These are phyloP conservation scores for Drosophila rellima DNA, from an alignment of 2,888 invertebrate genomes.

Conservation along the genomic window DNA sequence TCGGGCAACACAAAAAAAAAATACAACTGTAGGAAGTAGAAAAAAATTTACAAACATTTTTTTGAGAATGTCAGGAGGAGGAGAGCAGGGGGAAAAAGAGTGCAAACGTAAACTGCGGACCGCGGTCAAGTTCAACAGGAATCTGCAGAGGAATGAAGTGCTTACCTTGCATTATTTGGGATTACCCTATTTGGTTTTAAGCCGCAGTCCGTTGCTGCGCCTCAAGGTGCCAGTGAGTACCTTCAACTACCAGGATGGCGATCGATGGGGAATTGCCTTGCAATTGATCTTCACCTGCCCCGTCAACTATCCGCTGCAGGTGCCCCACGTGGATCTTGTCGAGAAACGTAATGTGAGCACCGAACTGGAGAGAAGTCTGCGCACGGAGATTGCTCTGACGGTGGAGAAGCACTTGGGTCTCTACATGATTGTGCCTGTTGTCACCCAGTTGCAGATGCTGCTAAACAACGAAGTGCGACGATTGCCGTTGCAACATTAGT, in stretches of 20 bases:
- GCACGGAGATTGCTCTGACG: conserved; percentile 43
- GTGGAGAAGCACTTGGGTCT: conserved; percentile 63
- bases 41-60: conserved; percentile 24
- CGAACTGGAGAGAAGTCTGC: conserved; percentile 47
- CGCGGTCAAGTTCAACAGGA: conserved; percentile 21
- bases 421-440: conserved; percentile 68
- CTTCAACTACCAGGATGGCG: conserved; percentile 49
- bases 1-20: conserved; percentile 10
- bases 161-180: conserved; percentile 68
- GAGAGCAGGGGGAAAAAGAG: background rate
- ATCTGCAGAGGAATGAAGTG: conserved; percentile 65
- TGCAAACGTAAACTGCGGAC: background rate
- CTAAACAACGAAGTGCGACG: conserved; percentile 51
- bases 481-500: conserved; percentile 28
- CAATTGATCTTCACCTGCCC: conserved; percentile 68
- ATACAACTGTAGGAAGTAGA: background rate
- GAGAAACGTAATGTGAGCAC: conserved; percentile 61
- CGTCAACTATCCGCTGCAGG: conserved; percentile 52
- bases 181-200: conserved; percentile 58
- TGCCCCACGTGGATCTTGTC: conserved; percentile 56
- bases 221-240: conserved; percentile 64
- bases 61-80: conserved; percentile 12
- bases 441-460: conserved; percentile 62
- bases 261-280: conserved; percentile 50
- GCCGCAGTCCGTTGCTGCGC: conserved; percentile 48